Conservation (phyloP, 2,888 invertebrate species). For the Ceramica pisi region DNA sequence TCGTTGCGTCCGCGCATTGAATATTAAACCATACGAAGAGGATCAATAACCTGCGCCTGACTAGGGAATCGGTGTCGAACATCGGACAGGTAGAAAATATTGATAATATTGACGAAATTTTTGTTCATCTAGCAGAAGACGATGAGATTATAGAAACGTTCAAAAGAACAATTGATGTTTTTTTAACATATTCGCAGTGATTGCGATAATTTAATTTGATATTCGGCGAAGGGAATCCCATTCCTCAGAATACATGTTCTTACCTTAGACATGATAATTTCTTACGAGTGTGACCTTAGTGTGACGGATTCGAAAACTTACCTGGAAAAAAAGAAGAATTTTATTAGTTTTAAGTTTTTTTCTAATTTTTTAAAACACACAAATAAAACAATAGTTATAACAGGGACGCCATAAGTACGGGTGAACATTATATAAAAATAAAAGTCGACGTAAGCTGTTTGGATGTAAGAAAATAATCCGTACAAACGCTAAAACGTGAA, state of each 20-base stretch:
- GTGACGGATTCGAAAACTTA: constrained; percentile 46
- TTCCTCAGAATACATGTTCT: constrained; percentile 1
- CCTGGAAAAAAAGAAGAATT: constrained; percentile 49
- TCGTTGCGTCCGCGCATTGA: constrained; percentile 75
- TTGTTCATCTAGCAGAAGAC: background rate
- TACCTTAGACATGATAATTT: constrained; percentile 26
- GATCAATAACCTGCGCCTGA: constrained; percentile 81
- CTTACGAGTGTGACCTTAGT: background rate
- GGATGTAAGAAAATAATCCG: background rate
- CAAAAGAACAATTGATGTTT: background rate
- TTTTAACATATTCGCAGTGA: background rate
- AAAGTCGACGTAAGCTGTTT: background rate
- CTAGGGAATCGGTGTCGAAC: constrained; percentile 76
- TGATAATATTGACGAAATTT: constrained; percentile 21
- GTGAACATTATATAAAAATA: background rate
- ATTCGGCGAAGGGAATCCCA: background rate
- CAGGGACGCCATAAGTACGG: background rate
- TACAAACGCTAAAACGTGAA: background rate
- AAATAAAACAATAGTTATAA: background rate
- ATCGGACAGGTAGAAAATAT: constrained; percentile 59
- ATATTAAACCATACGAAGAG: constrained; percentile 76
- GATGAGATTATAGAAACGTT: background rate
- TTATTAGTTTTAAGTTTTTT: constrained; percentile 20
- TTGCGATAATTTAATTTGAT: no score
- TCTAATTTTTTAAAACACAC: no score